Evolutionary conservation across 2,797 vertebrate genomes (phyloP).

Genomic region (Enteromius treurensis): DNA sequence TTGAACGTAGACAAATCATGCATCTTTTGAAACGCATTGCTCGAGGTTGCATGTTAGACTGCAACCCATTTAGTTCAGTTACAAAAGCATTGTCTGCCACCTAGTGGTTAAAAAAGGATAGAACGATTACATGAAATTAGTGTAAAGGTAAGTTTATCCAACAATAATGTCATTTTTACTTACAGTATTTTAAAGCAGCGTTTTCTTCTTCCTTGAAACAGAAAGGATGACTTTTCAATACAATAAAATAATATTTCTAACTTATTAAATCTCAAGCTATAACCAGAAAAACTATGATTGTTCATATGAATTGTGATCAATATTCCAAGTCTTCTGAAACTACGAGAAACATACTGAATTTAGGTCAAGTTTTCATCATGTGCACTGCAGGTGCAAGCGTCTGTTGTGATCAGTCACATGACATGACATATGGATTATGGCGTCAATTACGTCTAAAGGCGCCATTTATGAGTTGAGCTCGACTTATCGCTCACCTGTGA

Average conservation of each 20-base stretch:
- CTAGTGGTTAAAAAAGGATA: constrained; percentile 32
- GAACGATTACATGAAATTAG: not conserved
- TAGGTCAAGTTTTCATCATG: too few species aligned
- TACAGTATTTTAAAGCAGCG: not conserved
- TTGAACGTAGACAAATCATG: not conserved
- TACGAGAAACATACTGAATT: too few species aligned
- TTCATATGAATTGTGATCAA: not conserved
- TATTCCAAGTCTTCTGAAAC: not conserved
- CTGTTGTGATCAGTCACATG: not conserved
- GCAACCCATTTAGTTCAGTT: not conserved
- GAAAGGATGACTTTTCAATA: not conserved
- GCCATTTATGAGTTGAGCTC: not conserved
- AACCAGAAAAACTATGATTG: not conserved
- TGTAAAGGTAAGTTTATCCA: not conserved
- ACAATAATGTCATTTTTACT: not conserved
- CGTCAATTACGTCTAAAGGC: not conserved
- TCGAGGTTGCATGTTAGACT: not conserved
- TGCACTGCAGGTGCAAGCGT: too few species aligned
- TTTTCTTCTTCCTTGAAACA: not conserved
- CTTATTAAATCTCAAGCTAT: not conserved
- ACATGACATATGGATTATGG: not conserved
- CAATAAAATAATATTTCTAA: not conserved
- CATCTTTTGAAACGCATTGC: not conserved
- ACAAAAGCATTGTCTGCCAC: constrained; percentile 30
- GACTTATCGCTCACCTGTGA: not conserved